A percentile compares a stretch with the other conserved stretches of the same genome.
Conservation (phyloP, 2,888 invertebrate genomes). For the Morpho deidamia region DNA sequence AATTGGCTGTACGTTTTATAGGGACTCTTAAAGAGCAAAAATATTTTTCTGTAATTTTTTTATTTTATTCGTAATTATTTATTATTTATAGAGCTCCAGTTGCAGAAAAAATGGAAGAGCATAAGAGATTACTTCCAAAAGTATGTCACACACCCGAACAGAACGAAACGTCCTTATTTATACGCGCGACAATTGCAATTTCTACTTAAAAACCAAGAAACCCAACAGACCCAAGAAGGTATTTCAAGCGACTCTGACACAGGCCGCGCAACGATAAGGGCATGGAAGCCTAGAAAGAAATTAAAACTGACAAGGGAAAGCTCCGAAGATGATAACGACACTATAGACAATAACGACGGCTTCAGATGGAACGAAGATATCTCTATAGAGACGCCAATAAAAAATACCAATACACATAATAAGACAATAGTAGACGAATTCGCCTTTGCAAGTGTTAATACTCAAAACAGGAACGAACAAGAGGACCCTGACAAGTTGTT, state of each 20-base stretch:
- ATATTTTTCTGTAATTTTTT: background rate
- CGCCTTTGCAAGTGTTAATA: slow-evolving; percentile 59
- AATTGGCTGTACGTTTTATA: no score
- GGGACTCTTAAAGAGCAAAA: no score
- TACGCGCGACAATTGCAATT: slow-evolving; percentile 58
- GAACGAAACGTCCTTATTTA: slow-evolving; percentile 56
- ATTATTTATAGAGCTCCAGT: slow-evolving; percentile 51
- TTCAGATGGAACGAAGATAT: slow-evolving; percentile 36
- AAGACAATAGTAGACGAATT: slow-evolving; percentile 44
- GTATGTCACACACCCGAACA: slow-evolving; percentile 50
- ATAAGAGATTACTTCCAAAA: slow-evolving; percentile 64
- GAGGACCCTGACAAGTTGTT: slow-evolving; percentile 65
- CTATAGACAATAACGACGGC: slow-evolving; percentile 29
- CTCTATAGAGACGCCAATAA: slow-evolving; percentile 13
- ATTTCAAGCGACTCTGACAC: slow-evolving; percentile 47
- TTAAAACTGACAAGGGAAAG: slow-evolving; percentile 42
- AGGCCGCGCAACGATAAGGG: slow-evolving; percentile 28
- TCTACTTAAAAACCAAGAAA: slow-evolving; percentile 48
- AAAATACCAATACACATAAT: slow-evolving; percentile 11
- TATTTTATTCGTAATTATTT: background rate
- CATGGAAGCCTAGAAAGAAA: slow-evolving; percentile 46
- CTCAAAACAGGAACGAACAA: slow-evolving; percentile 34
- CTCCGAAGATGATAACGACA: slow-evolving; percentile 46
- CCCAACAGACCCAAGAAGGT: slow-evolving; percentile 24
- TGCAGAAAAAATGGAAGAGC: slow-evolving; percentile 73